Conservation (phyloP, 2,888 invertebrate species). For the Trichogramma dendrolimi region DNA sequence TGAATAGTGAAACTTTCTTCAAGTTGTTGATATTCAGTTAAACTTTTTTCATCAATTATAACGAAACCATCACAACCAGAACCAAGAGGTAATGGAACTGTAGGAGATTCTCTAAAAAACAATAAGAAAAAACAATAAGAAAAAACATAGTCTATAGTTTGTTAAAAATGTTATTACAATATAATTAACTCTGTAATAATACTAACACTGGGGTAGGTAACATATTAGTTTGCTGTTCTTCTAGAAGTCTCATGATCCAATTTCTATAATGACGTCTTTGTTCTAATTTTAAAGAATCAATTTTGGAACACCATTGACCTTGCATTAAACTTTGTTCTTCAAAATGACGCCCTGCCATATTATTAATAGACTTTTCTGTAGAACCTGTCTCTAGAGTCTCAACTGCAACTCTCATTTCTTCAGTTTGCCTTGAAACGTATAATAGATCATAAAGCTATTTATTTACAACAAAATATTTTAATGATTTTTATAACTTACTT, state of each 20-base stretch:
- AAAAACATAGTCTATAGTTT: background rate
- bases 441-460: constrained; percentile 1
- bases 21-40: constrained; percentile 52
- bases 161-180: background rate
- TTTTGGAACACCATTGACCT: constrained; percentile 79
- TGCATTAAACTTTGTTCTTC: constrained; percentile 79
- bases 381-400: constrained; percentile 72
- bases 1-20: constrained; percentile 98
- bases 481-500: constrained; percentile 49
- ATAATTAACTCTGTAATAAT: constrained; percentile 1
- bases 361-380: constrained; percentile 81
- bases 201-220: constrained; percentile 56
- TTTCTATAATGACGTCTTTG: constrained; percentile 83
- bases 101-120: constrained; percentile 52
- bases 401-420: constrained; percentile 85
- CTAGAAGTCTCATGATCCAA: constrained; percentile 81
- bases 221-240: constrained; percentile 64
- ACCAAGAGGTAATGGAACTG: constrained; percentile 48
- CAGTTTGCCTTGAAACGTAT: constrained; percentile 64
- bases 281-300: constrained; percentile 78
- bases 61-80: constrained; percentile 41
- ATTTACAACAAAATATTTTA: background rate
- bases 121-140: constrained; percentile 4
- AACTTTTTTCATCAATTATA: constrained; percentile 42
- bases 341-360: constrained; percentile 75